Base-by-base conservation (phyloP, 1,140 invertebrate species). In the Batillaria attramentaria region DNA sequence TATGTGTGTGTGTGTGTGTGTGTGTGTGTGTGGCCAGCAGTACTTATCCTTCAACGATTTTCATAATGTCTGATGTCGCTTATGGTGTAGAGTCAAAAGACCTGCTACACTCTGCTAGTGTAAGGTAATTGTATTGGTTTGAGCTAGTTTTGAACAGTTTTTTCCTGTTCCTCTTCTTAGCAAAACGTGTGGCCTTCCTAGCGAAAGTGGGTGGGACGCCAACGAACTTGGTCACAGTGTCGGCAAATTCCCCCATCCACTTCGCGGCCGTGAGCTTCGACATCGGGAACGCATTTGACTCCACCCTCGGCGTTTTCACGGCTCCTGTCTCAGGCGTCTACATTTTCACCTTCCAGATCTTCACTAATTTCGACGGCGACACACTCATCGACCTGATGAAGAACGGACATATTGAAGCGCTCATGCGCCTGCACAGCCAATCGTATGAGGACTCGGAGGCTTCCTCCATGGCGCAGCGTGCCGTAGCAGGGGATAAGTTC, bases 261-360 rank as follows among this genome's bases (percentile, higher is more conserved):
- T 70, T 70, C 41, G n/a, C 37, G 20, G 31, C 35, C 18, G 68
- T 70, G 1, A n/a, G n/a, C n/a, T 70, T 70, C 39, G 42, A 70
- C 68, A 24, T 70, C 24, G 68, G 68, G 13, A 70, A 70, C 39
- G 68, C 31, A 18, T 70, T 24, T 41, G 39, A 70, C 68, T 18
- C 35, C 35, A 3, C 4, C 3, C 31, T 42, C 37, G 31, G 37
- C 39, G 41, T 70, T 41, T 70, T 70, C 68, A 39, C 37, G 20
- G 68, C 68, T 3, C 68, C 68, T 18, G n/a, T 24, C 39, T 42
- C 68, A 0, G 68, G 68, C 13, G 37, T 70, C 68, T 70, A 70
- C 68, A 39, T 70, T 3, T 41, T 70, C 2, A 70, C 0, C 39
- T n/a, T 42, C 3, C 68, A 70, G 39, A 70, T 70, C 35, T 70